Evolutionary conservation across 2,888 invertebrate species (phyloP), one percentile per base, ranked within the genome.

Genomic region (Schrankia costaestrigalis): DNA sequence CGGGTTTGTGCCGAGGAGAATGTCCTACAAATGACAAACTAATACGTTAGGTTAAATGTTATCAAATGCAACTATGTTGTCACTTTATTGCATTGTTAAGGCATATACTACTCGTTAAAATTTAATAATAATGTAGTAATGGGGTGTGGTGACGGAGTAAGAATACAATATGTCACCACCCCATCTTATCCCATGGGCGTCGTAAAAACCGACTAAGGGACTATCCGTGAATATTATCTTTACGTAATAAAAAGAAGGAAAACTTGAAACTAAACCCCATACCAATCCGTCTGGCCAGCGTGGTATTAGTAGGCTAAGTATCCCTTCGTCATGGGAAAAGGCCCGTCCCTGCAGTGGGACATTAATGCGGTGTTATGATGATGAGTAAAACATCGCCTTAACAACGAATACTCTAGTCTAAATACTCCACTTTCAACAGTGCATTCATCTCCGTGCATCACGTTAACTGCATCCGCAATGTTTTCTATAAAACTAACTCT

Each of bases 71-170:
- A 47, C 35, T 41, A 38, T 31, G 19, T 9, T 35, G 25, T 29
- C 42, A 55, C 41, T 30, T 35, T 49, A 11, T 53, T 53, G 54
- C 53, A 34, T 8, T 21, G 6, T 53, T 56, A 56, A 56, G 45
- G 56, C 13, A n/a, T 29, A 24, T 19, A 14, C 8, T 17, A 22
- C 5, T n/a, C 14, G 8, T 18, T 26, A n/a, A 2, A 26, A 14
- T 3, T 26, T 2, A 3, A 10, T 10, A 2, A 6, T 18, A 11
- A 5, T 27, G 3, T 19, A 19, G 25, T 23, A 23, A 3, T 21
- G 21, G n/a, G n/a, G n/a, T n/a, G n/a, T n/a, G n/a, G n/a, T n/a
- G n/a, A n/a, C n/a, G n/a, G n/a, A n/a, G n/a, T n/a, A n/a, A n/a
- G n/a, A n/a, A n/a, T n/a, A n/a, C n/a, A n/a, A n/a, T n/a, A n/a